A percentile compares a stretch with the other conserved stretches of the same genome.
These are phyloP conservation scores for Orientallactaga bullata DNA, from an alignment of 2,113 vertebrate genomes.

Conservation along the genomic window DNA sequence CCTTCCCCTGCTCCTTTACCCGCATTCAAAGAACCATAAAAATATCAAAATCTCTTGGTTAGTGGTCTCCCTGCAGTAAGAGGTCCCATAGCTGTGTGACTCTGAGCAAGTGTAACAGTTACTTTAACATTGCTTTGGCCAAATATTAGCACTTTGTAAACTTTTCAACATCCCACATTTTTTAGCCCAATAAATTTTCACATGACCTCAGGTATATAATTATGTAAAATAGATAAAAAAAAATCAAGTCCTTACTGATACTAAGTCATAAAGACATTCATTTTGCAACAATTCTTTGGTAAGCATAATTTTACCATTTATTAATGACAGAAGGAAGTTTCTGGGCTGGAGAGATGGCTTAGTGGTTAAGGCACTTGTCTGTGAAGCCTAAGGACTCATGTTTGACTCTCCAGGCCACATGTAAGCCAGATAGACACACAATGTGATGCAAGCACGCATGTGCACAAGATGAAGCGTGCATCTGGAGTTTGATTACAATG, in stretches of 20 bases:
- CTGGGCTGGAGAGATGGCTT: no score
- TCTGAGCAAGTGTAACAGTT: neutral
- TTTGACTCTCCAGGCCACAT: no score
- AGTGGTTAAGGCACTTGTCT: no score
- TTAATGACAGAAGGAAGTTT: conserved; percentile 22
- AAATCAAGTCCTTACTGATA: neutral
- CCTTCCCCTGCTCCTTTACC: neutral
- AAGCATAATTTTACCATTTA: conserved; percentile 21
- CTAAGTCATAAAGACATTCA: neutral
- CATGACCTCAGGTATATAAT: neutral
- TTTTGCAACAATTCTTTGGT: neutral
- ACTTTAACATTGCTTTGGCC: neutral
- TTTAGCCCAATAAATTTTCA: neutral
- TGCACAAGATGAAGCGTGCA: no score
- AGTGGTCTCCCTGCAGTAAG: neutral
- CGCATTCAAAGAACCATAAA: neutral
- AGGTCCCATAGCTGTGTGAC: neutral
- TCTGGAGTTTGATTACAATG: no score
- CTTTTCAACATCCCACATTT: neutral
- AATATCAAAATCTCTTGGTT: neutral
- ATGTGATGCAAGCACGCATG: no score
- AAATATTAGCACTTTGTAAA: neutral
- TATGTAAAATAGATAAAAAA: neutral
- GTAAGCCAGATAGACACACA: no score
- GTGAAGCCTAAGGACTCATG: no score